Percentiles rank a stretch among this genome's conserved stretches.
phyloP scores from a whole-genome alignment of 2,797 vertebrate species.

The Naso thynnoides region DNA sequence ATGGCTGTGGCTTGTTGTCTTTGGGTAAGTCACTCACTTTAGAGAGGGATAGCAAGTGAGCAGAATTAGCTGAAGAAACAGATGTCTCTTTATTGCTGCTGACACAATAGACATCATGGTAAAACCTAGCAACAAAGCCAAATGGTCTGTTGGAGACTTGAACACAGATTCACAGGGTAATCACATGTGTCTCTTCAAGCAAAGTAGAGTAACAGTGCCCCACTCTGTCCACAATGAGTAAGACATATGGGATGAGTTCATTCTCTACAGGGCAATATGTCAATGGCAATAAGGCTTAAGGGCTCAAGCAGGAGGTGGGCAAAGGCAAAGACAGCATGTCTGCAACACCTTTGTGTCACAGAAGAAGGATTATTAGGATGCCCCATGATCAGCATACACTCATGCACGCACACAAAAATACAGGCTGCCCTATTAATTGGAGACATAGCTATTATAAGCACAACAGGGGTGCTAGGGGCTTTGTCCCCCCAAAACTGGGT shows the following conservation, averaged over 20 bases:
- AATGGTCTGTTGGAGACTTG: constrained; percentile 2
- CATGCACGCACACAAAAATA: constrained; percentile 52
- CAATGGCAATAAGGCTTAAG: constrained; percentile 64
- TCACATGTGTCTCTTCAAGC: not conserved
- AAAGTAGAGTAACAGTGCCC: constrained; percentile 75
- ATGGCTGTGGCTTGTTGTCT: constrained; percentile 32
- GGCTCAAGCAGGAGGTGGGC: constrained; percentile 61
- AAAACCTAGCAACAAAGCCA: constrained; percentile 35
- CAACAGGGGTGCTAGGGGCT: constrained; percentile 57
- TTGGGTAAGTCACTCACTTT: constrained; percentile 43
- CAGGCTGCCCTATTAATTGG: constrained; percentile 56
- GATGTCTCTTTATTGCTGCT: constrained; percentile 55
- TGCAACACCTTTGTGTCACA: constrained; percentile 70
- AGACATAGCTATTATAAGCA: constrained; percentile 61
- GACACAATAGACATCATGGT: constrained; percentile 41
- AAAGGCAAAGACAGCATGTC: constrained; percentile 65
- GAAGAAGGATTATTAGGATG: constrained; percentile 68
- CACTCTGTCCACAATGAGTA: constrained; percentile 60
- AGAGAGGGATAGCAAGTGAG: constrained; percentile 57
- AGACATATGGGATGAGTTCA: constrained; percentile 22
- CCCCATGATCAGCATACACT: constrained; percentile 61
- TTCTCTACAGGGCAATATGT: constrained; percentile 42
- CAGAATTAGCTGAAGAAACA: constrained; percentile 64
- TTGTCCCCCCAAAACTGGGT: constrained; percentile 72
- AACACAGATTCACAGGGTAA: constrained; percentile 19